Conservation (phyloP, 2,888 invertebrate species). For the Endomychus coccineus region DNA sequence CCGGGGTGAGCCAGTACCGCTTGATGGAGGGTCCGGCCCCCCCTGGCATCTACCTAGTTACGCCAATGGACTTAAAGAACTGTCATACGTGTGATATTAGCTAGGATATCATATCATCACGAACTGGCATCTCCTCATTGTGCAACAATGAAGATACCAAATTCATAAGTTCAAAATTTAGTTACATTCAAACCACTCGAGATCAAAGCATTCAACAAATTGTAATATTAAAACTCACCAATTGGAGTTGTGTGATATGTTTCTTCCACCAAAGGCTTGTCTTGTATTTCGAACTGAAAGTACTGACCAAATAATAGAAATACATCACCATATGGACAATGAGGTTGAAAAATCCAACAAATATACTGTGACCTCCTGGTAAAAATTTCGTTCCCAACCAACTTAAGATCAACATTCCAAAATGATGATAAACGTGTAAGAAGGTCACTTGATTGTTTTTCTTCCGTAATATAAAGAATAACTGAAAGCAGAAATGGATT, state of each 20-base stretch:
- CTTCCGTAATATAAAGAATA: slow-evolving; percentile 80
- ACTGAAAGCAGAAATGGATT: slow-evolving; percentile 40
- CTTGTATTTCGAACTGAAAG: slow-evolving; percentile 61
- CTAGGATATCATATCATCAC: no score
- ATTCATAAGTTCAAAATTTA: no score
- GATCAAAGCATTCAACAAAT: no score
- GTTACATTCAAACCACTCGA: no score
- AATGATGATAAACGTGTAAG: slow-evolving; percentile 81
- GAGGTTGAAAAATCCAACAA: slow-evolving; percentile 61
- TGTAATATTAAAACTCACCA: slow-evolving; percentile 53
- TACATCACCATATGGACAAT: slow-evolving; percentile 80
- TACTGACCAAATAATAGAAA: slow-evolving; percentile 68
- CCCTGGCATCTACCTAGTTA: no score
- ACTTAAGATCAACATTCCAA: slow-evolving; percentile 64
- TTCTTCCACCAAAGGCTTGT: slow-evolving; percentile 77
- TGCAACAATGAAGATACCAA: no score
- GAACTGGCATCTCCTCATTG: no score
- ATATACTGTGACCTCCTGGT: slow-evolving; percentile 60
- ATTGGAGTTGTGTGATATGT: slow-evolving; percentile 75
- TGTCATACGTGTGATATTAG: no score
- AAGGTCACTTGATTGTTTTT: slow-evolving; percentile 75
- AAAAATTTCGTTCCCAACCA: slow-evolving; percentile 58
- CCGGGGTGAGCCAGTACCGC: no score
- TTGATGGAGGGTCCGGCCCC: no score
- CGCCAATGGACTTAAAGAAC: no score